phyloP scores from a whole-genome alignment of 2,888 invertebrate genomes.

The Panopea generosa region DNA sequence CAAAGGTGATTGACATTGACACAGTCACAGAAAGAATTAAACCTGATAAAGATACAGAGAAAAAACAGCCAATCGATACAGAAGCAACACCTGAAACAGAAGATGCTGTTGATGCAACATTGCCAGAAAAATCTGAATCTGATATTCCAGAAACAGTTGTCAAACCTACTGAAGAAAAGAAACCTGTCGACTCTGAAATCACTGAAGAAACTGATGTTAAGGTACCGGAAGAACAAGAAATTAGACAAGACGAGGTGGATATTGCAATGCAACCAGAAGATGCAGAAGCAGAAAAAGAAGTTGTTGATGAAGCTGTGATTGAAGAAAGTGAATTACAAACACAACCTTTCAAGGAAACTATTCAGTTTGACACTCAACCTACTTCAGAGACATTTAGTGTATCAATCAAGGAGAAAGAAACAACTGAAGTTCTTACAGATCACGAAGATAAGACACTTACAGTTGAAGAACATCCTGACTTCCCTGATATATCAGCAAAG shows the following conservation, averaged over 20 bases:
- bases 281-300: neutral
- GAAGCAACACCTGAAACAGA: too few relatives aligned
- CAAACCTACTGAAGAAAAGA: conserved; percentile 21
- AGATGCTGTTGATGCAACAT: too few relatives aligned
- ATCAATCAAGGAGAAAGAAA: conserved; percentile 10
- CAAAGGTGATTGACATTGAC: too few relatives aligned
- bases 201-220: conserved; percentile 7
- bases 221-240: neutral
- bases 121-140: conserved; percentile 17
- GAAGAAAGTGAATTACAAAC: neutral
- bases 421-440: conserved; percentile 10
- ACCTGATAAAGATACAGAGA: too few relatives aligned
- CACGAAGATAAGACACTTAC: conserved; percentile 1
- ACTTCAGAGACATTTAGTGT: neutral
- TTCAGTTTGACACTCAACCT: neutral
- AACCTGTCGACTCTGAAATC: neutral
- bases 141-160: conserved; percentile 10
- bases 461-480: conserved; percentile 26
- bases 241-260: conserved; percentile 18
- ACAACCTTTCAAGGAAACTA: neutral
- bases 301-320: neutral
- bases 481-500: conserved; percentile 6
- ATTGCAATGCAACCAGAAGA: conserved; percentile 28
- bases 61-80: too few relatives aligned
- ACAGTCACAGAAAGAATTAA: too few relatives aligned